Percentiles rank a stretch among this genome's conserved stretches.
phyloP scores from a whole-genome alignment of 1,140 invertebrate species.

The Aradophagus sp. region DNA sequence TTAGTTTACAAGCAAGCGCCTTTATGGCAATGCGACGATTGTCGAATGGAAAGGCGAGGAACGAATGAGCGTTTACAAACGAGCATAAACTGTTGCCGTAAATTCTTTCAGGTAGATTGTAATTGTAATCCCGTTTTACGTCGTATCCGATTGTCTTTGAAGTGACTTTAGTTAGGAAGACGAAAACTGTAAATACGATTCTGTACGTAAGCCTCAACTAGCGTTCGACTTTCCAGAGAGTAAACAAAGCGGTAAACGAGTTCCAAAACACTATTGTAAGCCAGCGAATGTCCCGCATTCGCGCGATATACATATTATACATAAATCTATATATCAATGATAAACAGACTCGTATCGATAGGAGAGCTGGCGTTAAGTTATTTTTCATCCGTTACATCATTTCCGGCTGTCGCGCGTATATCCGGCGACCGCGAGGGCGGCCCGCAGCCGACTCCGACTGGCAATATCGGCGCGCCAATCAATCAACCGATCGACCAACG shows the following conservation, averaged over 20 bases:
- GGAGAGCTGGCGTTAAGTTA: conserved; percentile 25
- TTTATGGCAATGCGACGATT: too few relatives aligned
- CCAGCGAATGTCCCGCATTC: conserved; percentile 42
- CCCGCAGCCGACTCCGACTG: neutral
- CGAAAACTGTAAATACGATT: conserved; percentile 48
- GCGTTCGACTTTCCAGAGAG: conserved; percentile 52
- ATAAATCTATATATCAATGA: conserved; percentile 34
- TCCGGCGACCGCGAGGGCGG: conserved; percentile 1
- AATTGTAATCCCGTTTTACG: too few relatives aligned
- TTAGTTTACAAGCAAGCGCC: conserved; percentile 1
- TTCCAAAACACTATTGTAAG: conserved; percentile 56
- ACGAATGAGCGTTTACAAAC: too few relatives aligned
- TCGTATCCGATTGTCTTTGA: conserved; percentile 10
- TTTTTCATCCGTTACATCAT: conserved; percentile 23
- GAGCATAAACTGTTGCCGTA: too few relatives aligned
- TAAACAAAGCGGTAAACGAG: conserved; percentile 57
- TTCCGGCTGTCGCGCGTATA: conserved; percentile 11
- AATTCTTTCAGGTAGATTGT: too few relatives aligned
- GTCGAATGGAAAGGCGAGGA: too few relatives aligned
- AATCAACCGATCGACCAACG: conserved; percentile 57
- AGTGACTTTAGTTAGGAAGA: conserved; percentile 21
- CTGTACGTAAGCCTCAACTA: conserved; percentile 43
- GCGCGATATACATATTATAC: conserved; percentile 33
- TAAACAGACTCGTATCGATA: conserved; percentile 13
- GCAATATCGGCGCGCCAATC: too few relatives aligned